Evolutionary conservation across 2,113 vertebrate species (phyloP), one percentile per base, ranked within the genome.

Genomic region (Balaeniceps rex): DNA sequence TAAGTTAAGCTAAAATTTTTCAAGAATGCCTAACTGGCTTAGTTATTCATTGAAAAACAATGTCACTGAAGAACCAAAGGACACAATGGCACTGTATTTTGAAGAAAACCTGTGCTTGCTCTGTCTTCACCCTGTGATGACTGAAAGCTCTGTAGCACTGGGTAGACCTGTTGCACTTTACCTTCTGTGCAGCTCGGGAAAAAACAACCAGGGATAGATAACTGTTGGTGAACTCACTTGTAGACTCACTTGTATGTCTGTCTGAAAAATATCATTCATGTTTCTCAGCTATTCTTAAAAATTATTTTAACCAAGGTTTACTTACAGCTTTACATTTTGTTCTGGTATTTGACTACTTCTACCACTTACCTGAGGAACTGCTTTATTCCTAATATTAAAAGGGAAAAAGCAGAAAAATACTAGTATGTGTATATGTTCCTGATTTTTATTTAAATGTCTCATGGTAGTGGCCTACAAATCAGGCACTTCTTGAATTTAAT

Each of bases 361-460:
- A 8, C 34, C 5, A 4, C 10, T 79, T 79, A 16, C 12, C 12
- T 63, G 40, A 14, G 7, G 88, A 92, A 69, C 17, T 51, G 8
- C 33, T 72, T 81, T 76, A 40, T 77, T 80, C 14, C 19, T 51
- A 49, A 31, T 49, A 40, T 7, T 44, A 66, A 77, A 93, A 83
- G 18, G n/a, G 15, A n/a, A 75, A 44, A 90, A 80, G 19, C 23
- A 52, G 15, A 55, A 66, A 51, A 88, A 49, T 29, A 64, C 23
- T 60, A 6, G 6, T 68, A 16, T 34, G 7, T 57, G 4, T 38
- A 11, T 42, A 23, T 5, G 5, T 26, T 90, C 0, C 0, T 42
- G n/a, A 38, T 60, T 91, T 89, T 71, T 64, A 22, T 75, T 85
- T 72, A 38, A 71, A 44, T 3, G 1, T 24, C 4, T 85, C 10